Conservation (phyloP, 2,888 invertebrate species). For the Pandemis heparana region DNA sequence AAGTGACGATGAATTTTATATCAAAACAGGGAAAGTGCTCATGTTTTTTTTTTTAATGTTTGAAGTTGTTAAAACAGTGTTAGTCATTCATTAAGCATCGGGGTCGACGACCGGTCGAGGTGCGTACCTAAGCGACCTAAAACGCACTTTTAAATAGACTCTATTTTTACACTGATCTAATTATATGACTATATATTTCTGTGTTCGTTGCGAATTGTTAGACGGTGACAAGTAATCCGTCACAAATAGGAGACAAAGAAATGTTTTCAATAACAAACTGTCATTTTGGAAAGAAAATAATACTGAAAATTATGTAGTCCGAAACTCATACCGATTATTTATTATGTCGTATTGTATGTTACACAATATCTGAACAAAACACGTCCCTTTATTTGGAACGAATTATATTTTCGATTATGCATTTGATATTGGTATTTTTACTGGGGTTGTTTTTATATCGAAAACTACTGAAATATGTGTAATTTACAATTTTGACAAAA, state of each 20-base stretch:
- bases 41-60: neutral
- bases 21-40: neutral
- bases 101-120: slow-evolving; percentile 36
- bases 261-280: no score
- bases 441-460: no score
- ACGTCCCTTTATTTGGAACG: neutral
- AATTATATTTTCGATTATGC: neutral
- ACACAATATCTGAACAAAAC: neutral
- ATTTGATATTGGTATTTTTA: no score
- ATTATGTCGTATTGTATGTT: neutral
- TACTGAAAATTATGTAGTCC: neutral
- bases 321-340: neutral
- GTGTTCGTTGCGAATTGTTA: neutral
- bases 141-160: slow-evolving; percentile 31
- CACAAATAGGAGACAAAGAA: no score
- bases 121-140: slow-evolving; percentile 36
- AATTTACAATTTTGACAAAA: no score
- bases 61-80: slow-evolving; percentile 6
- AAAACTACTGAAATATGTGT: no score
- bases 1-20: neutral
- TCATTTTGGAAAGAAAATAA: neutral
- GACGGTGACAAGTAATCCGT: neutral
- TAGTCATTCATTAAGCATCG: slow-evolving; percentile 35
- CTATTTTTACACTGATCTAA: slow-evolving; percentile 35
- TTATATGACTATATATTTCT: slow-evolving; percentile 28